Percentiles rank a stretch among this genome's conserved stretches.
Evolutionary conservation across 2,888 invertebrate species (phyloP).

Genomic region (Chromoteleia sp.): DNA sequence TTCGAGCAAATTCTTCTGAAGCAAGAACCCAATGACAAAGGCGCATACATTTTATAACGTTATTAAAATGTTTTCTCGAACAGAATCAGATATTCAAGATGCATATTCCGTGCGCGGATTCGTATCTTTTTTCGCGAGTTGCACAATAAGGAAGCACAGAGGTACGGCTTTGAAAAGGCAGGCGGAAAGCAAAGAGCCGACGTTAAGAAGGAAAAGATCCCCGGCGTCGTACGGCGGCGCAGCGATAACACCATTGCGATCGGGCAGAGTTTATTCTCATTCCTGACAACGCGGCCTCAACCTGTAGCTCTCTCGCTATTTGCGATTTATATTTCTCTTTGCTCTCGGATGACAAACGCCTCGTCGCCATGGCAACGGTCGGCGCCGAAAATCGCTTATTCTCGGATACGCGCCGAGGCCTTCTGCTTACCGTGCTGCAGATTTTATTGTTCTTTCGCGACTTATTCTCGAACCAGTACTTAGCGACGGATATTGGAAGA

Average conservation of each 20-base stretch:
- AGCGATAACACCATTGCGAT: conserved; percentile 67
- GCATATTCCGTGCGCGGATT: conserved; percentile 36
- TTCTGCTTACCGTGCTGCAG: conserved; percentile 11
- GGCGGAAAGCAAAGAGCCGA: conserved; percentile 43
- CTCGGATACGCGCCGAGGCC: conserved; percentile 10
- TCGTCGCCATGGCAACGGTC: conserved; percentile 49
- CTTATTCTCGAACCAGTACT: conserved; percentile 60
- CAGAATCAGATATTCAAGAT: conserved; percentile 40
- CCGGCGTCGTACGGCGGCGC: conserved; percentile 27
- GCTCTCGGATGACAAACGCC: conserved; percentile 66
- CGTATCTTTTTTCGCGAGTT: conserved; percentile 46
- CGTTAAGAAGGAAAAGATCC: conserved; percentile 61
- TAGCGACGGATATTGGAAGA: conserved; percentile 47
- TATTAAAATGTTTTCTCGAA: conserved; percentile 47
- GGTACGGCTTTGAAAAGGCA: conserved; percentile 43
- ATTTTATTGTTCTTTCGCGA: conserved; percentile 64
- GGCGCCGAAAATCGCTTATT: conserved; percentile 62
- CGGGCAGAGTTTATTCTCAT: conserved; percentile 68
- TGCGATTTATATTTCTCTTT: conserved; percentile 69
- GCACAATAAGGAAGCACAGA: conserved; percentile 45
- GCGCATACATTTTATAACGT: conserved; percentile 14
- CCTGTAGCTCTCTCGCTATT: conserved; percentile 66
- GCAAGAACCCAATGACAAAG: conserved; percentile 8
- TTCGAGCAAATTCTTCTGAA: too few species aligned
- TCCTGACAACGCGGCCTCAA: conserved; percentile 66